Base-by-base conservation (phyloP, 2,113 vertebrate genomes). In the Strix uralensis region DNA sequence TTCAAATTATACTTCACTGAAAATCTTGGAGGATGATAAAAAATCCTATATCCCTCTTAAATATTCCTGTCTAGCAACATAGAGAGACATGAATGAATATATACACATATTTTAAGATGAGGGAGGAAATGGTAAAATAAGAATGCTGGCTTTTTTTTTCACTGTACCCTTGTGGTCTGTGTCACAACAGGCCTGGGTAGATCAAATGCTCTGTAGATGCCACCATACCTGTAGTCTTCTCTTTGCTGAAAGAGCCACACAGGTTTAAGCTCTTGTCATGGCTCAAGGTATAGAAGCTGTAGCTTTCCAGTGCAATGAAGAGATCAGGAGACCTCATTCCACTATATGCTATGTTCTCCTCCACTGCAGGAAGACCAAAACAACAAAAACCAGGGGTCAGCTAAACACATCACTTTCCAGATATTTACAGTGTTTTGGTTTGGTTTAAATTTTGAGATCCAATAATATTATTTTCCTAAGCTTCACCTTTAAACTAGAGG, bases 161-260 rank as follows among this genome's bases (percentile, higher is more conserved):
- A 9, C 23, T 44, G 16, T 82, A 70, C 10, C 10, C 4, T 34
- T 36, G 10, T 92, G 59, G 14, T 7, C n/a, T 27, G 4, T 38
- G 17, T 70, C 42, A 70, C 40, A 78, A 32, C 15, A 73, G 32
- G 13, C 11, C 74, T 55, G 36, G 38, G 26, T 36, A 26, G 42
- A 61, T 59, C 13, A 71, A 74, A 73, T 1, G 2, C 29, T 86
- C n/a, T 70, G 19, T 46, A 54, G 25, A 32, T 86, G 55, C 20
- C 47, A 44, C 34, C 0, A 0, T 15, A 17, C 3, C 36, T 90
- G 7, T 55, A 49, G 38, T n/a, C 29, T 25, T 18, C 14, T 52
- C 63, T 84, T 51, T 47, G 67, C 42, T 78, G 61, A 83, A 62
- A 1, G 3, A 75, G 15, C 10, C 20, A 15, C 57, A 15, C 10